These are phyloP conservation scores for Drosophila conformis DNA, from an alignment of 2,888 invertebrate genomes.

Conservation along the genomic window DNA sequence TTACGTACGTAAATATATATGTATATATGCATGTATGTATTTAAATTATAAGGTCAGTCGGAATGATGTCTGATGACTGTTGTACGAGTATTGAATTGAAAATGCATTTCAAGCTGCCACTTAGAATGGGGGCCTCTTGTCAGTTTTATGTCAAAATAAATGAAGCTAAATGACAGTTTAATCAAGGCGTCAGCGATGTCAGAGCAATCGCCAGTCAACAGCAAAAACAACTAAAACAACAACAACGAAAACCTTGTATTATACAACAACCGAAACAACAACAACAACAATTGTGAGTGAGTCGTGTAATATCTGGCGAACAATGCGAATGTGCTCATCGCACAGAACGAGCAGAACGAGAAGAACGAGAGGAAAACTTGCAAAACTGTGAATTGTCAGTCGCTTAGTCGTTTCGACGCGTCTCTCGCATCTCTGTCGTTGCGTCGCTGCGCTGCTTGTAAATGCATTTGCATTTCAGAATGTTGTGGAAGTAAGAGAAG, in stretches of 20 bases:
- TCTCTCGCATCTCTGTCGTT: neutral
- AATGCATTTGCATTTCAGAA: constrained; percentile 71
- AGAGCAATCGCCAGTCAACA: constrained; percentile 51
- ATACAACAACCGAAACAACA: constrained; percentile 3
- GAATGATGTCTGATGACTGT: constrained; percentile 51
- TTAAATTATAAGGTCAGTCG: constrained; percentile 41
- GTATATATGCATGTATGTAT: neutral
- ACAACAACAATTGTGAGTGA: constrained; percentile 48
- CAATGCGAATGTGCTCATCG: constrained; percentile 68
- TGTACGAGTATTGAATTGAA: constrained; percentile 58
- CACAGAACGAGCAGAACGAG: constrained; percentile 11
- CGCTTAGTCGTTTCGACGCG: neutral
- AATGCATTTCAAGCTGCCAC: constrained; percentile 72
- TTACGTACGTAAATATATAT: neutral
- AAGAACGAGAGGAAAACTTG: constrained; percentile 34
- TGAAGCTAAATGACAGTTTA: constrained; percentile 85
- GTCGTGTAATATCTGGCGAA: constrained; percentile 73
- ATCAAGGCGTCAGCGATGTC: constrained; percentile 82
- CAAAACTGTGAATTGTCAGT: constrained; percentile 37
- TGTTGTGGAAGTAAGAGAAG: neutral
- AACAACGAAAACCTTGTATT: constrained; percentile 28
- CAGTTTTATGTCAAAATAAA: constrained; percentile 85
- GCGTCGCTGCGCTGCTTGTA: constrained; percentile 38
- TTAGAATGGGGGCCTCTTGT: constrained; percentile 81
- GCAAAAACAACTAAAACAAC: constrained; percentile 2